Base-by-base conservation (phyloP, 1,140 invertebrate genomes). In the Bradysia coprophila region DNA sequence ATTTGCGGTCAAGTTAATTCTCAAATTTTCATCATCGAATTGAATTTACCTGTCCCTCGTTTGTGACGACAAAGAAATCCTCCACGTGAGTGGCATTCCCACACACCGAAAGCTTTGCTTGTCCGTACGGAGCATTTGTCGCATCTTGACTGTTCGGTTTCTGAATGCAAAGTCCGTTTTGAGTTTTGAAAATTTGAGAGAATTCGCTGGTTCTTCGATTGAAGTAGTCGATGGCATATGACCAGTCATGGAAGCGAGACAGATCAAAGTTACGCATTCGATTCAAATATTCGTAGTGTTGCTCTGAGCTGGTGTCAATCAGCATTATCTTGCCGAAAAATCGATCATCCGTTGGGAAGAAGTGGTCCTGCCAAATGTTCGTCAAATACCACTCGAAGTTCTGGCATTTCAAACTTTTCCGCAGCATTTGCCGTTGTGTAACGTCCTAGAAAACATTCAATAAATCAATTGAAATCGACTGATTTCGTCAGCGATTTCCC, bases 311-410 rank as follows among this genome's bases (percentile, higher is more conserved):
- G 18, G 55, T 48, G 19, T 57, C 62, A 6, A 66, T 33, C 54
- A 65, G 66, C 19, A 59, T 53, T 18, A 83, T 78, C 63, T 74
- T 71, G 42, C 86, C 87, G 54, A 90, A 89, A 55, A 88, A 88
- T 38, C 84, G 66, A 47, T 82, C 72, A 1, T 78, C 65, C 21
- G 68, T 81, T 0, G 91, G 92, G 48, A 95, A 82, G 57, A 94
- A 95, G 54, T 94, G 80, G 53, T 91, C 73, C 0, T 83, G 75
- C 87, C 80, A 81, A 43, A 98, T 75, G 55, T 91, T 92, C 18
- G 90, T 75, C 42, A 99, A 67, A 61, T 95, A 99, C 95, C 95
- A 98, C 38, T 80, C 70, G 53, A 99, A 99, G 40, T 66, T 68
- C 55, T 88, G 81, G 56, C 95, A 99, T 4, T 84, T 62, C 1